Evolutionary conservation across 2,113 vertebrate genomes (phyloP).

Genomic region (Bettongia penicillata): DNA sequence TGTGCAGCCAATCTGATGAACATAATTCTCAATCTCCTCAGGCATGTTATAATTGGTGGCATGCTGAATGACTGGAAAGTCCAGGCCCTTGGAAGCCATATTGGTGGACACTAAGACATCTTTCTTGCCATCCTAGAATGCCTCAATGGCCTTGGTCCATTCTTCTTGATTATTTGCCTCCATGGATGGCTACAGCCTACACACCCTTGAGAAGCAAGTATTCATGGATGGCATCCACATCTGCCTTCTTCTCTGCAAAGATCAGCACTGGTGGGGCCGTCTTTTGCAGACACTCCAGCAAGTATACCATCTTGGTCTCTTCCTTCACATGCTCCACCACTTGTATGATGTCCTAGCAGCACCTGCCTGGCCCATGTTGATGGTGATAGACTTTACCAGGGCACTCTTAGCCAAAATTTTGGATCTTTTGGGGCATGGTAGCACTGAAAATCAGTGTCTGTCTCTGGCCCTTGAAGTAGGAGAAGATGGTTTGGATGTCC

Average conservation of each 20-base stretch:
- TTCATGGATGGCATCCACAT: slow-evolving; percentile 98
- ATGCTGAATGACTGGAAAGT: slow-evolving; percentile 98
- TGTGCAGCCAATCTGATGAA: slow-evolving; percentile 97
- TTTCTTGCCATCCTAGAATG: slow-evolving; percentile 97
- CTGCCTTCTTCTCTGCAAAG: slow-evolving; percentile 99
- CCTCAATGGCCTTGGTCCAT: slow-evolving; percentile 97
- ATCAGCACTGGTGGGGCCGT: slow-evolving; percentile 96
- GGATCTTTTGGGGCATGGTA: slow-evolving; percentile 99
- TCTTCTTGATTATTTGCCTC: slow-evolving; percentile 99
- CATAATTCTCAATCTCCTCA: slow-evolving; percentile 99
- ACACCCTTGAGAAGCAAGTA: slow-evolving; percentile 98
- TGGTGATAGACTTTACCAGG: slow-evolving; percentile 97
- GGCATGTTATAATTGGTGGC: slow-evolving; percentile 99
- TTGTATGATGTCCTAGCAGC: slow-evolving; percentile 98
- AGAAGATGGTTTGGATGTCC: slow-evolving; percentile 99
- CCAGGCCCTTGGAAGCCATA: slow-evolving; percentile 96
- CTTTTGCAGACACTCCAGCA: slow-evolving; percentile 97
- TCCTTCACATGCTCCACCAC: slow-evolving; percentile 99
- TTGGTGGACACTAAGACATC: slow-evolving; percentile 98
- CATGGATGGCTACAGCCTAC: slow-evolving; percentile 97
- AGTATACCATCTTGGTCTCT: slow-evolving; percentile 99
- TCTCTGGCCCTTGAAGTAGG: slow-evolving; percentile 99
- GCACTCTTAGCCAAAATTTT: slow-evolving; percentile 99
- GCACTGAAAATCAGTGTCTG: slow-evolving; percentile 99
- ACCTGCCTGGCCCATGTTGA: slow-evolving; percentile 96